Base-by-base conservation (phyloP, 2,113 vertebrate genomes). In the Pontoporia blainvillei region DNA sequence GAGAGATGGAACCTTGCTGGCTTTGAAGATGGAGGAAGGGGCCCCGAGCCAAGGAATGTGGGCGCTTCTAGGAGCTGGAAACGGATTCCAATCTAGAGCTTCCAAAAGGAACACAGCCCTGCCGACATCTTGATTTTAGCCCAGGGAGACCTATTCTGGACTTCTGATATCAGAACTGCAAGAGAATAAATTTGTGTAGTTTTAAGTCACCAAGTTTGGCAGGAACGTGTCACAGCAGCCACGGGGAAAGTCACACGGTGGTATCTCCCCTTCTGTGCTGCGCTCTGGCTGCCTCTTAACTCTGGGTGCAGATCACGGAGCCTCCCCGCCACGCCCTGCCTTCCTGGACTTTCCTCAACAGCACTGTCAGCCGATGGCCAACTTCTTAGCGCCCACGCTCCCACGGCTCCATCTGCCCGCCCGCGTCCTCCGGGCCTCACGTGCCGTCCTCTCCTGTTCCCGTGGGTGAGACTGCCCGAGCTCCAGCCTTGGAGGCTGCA, bases 201-300 rank as follows among this genome's bases (percentile, higher is more conserved):
- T 46, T 12, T 7, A 49, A 64, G 76, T 5, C 44, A 49, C n/a
- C 27, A 17, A 9, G 44, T 12, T 7, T 8, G 62, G 39, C 27
- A 66, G 54, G 5, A 9, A 34, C 31, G 54, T 41, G 62, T 12
- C 7, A 29, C 3, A 15, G 66, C 78, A 31, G 91, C 69, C 44
- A 20, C 2, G 2, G 71, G n/a, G 29, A 29, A 14, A 18, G 20
- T 20, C 3, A 0, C 57, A 8, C n/a, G 1, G 52, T 0, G 39
- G 6, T 4, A 2, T 15, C 44, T 49, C 82, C 49, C 6, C 6
- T 39, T 75, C 64, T 25, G 61, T 3, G 27, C 66, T 20, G 41
- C 8, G 21, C 20, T 23, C 20, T 0, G 14, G 66, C 66, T 1
- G 21, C 57, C 44, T 27, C 54, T 13, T 13, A n/a, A 52, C 72